A percentile compares a stretch with the other conserved stretches of the same genome.
Evolutionary conservation across 2,888 invertebrate species (phyloP).

Genomic region (Netelia inedita): DNA sequence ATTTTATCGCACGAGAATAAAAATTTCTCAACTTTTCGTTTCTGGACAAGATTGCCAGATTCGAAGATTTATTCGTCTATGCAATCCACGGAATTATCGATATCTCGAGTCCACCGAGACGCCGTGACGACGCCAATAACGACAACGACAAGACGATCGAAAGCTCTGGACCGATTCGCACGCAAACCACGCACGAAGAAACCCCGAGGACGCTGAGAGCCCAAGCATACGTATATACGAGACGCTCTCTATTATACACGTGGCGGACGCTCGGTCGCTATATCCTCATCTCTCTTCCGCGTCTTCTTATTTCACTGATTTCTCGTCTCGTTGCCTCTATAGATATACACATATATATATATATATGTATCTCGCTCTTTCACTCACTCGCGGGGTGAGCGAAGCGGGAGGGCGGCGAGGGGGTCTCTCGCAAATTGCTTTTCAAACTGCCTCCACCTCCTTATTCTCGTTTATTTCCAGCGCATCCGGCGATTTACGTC

Average conservation of each 20-base stretch:
- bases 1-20: too few species aligned
- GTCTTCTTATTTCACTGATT: constrained; percentile 11
- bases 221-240: constrained; percentile 31
- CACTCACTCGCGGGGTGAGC: constrained; percentile 45
- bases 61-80: background rate
- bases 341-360: background rate
- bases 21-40: background rate
- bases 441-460: constrained; percentile 71
- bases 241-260: constrained; percentile 66
- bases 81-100: constrained; percentile 19
- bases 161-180: constrained; percentile 69
- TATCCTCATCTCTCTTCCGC: constrained; percentile 45
- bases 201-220: constrained; percentile 59
- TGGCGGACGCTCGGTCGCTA: constrained; percentile 44
- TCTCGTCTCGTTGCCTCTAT: constrained; percentile 18
- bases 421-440: constrained; percentile 70
- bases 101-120: constrained; percentile 9
- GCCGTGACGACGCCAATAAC: constrained; percentile 1
- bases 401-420: background rate
- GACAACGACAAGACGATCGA: constrained; percentile 22
- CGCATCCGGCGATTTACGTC: constrained; percentile 75
- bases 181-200: constrained; percentile 64
- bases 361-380: constrained; percentile 47
- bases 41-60: background rate
- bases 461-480: constrained; percentile 73